Evolutionary conservation across 2,113 vertebrate species (phyloP).

Genomic region (Antidorcas marsupialis): DNA sequence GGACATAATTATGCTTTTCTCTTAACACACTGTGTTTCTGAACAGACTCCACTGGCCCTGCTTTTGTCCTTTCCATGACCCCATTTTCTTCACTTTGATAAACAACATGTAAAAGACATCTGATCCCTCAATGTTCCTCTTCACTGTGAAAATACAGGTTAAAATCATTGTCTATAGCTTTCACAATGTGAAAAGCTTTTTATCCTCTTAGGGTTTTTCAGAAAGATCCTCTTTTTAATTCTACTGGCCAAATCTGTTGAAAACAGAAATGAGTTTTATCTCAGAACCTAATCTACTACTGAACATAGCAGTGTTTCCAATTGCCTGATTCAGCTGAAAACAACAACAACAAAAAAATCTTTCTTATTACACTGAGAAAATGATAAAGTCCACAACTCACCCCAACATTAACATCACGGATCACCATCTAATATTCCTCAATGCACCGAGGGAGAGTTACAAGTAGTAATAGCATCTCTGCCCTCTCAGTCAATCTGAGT

Average conservation of each 20-base stretch:
- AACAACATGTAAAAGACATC: background rate
- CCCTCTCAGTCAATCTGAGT: background rate
- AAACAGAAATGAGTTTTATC: constrained; percentile 47
- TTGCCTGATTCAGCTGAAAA: background rate
- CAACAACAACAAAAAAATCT: background rate
- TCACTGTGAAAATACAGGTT: background rate
- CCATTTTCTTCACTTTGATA: background rate
- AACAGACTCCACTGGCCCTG: background rate
- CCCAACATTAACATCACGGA: background rate
- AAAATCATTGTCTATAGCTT: background rate
- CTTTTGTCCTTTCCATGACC: background rate
- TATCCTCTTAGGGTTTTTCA: constrained; percentile 32
- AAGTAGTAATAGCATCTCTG: fast-evolving
- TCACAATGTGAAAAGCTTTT: constrained; percentile 35
- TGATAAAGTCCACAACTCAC: background rate
- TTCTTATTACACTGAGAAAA: background rate
- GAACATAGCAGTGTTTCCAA: background rate
- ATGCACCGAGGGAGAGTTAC: background rate
- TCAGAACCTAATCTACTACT: constrained; percentile 46
- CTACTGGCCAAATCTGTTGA: constrained; percentile 3
- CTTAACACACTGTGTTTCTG: background rate
- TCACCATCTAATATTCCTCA: background rate
- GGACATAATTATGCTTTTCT: background rate
- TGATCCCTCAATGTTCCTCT: background rate
- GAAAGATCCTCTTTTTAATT: constrained; percentile 12